Conservation (phyloP, 2,888 invertebrate genomes). For the Melinaea marsaeus region DNA sequence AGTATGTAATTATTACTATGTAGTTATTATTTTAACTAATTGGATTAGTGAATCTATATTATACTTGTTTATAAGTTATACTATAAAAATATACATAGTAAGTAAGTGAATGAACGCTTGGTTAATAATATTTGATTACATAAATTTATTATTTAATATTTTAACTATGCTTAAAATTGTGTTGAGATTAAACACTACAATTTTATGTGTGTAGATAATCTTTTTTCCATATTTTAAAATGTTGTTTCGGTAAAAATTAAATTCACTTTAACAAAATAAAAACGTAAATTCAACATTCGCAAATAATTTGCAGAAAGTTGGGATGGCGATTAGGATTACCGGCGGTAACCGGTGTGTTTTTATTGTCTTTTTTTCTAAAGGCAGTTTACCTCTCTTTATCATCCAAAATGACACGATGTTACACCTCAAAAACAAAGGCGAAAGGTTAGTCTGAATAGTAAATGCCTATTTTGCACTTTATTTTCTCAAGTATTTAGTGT, state of each 20-base stretch:
- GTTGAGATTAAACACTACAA: background rate
- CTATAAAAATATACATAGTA: too few species aligned
- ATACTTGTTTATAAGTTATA: too few species aligned
- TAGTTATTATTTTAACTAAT: too few species aligned
- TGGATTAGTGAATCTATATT: too few species aligned
- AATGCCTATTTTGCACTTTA: background rate
- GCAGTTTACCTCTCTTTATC: conserved; percentile 93
- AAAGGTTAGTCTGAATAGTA: conserved; percentile 70
- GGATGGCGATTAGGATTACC: conserved; percentile 94
- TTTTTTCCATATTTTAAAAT: too few species aligned
- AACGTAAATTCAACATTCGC: background rate
- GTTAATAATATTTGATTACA: too few species aligned
- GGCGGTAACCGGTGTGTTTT: conserved; percentile 89
- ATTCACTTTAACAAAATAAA: background rate
- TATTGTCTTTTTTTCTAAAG: conserved; percentile 90
- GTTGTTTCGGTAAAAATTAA: too few species aligned
- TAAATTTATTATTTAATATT: background rate
- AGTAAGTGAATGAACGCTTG: too few species aligned
- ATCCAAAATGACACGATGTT: conserved; percentile 93
- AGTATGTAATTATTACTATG: too few species aligned
- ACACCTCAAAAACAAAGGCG: conserved; percentile 91
- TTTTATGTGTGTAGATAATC: background rate
- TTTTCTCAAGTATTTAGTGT: conserved; percentile 4
- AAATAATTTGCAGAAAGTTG: conserved; percentile 79
- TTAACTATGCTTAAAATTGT: background rate